Evolutionary conservation across 2,888 invertebrate genomes (phyloP).

Genomic region (Drosophila glabriapex): DNA sequence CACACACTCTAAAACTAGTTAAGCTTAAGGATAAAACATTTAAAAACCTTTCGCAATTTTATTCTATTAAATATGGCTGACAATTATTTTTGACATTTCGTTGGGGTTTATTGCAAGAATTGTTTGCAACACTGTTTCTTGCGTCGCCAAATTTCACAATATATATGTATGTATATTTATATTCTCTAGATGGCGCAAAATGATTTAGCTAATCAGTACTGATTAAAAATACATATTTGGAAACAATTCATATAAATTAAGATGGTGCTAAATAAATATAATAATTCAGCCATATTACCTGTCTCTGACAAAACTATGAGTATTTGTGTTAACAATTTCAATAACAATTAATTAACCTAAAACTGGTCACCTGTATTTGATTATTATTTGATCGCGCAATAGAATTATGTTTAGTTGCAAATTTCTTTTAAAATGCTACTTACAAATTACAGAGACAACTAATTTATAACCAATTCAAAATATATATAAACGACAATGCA

Average conservation of each 20-base stretch:
- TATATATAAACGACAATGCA: neutral
- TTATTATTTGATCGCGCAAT: slow-evolving; percentile 4
- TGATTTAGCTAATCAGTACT: neutral
- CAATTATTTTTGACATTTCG: slow-evolving; percentile 47
- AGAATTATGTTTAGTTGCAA: neutral
- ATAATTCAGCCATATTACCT: neutral
- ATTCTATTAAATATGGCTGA: slow-evolving; percentile 45
- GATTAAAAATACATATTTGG: neutral
- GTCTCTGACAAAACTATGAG: neutral
- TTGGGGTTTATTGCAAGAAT: slow-evolving; percentile 55
- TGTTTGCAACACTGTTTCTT: neutral
- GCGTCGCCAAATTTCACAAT: slow-evolving; percentile 24
- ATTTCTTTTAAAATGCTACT: neutral
- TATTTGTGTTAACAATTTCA: neutral
- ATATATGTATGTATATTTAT: slow-evolving; percentile 2
- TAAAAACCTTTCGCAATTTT: slow-evolving; percentile 50
- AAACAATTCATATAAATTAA: neutral
- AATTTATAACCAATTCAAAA: neutral
- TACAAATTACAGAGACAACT: neutral
- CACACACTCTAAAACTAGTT: slow-evolving; percentile 47
- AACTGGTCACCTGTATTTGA: slow-evolving; percentile 1
- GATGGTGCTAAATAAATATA: neutral
- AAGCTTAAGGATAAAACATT: slow-evolving; percentile 67
- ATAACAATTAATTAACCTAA: slow-evolving; percentile 1
- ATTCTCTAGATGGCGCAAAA: neutral